Evolutionary conservation across 2,113 vertebrate species (phyloP).

Genomic region (Apodemus sylvaticus): DNA sequence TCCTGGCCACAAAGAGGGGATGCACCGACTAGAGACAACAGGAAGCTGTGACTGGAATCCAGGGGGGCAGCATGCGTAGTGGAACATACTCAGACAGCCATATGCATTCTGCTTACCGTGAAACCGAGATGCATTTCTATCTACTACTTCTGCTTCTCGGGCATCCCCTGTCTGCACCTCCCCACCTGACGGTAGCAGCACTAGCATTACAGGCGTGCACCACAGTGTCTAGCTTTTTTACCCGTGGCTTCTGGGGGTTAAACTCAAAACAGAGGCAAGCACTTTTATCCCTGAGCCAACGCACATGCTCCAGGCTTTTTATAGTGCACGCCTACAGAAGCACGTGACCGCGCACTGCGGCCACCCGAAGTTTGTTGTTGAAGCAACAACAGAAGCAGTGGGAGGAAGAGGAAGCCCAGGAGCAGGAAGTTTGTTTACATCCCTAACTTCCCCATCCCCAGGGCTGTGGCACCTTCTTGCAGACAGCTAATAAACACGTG

Average conservation of each 20-base stretch:
- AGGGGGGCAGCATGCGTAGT: not conserved
- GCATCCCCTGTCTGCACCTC: not conserved
- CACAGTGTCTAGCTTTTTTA: not conserved
- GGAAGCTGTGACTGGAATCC: not conserved
- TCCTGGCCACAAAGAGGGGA: not conserved
- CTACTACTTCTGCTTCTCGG: not conserved
- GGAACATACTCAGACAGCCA: not conserved
- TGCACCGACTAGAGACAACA: not conserved
- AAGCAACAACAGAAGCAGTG: not conserved
- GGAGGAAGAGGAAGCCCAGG: not conserved
- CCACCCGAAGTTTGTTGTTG: not conserved
- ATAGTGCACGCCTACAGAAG: not conserved
- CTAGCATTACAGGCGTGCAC: not conserved
- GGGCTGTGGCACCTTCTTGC: not conserved
- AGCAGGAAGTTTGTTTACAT: not conserved
- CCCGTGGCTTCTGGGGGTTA: not conserved
- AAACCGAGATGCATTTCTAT: not conserved
- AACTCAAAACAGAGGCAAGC: not conserved
- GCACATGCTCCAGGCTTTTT: not conserved
- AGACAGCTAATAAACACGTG: not conserved
- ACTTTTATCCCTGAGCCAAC: too few species aligned
- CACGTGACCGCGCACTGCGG: accelerated
- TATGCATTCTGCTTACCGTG: not conserved
- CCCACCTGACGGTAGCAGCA: not conserved
- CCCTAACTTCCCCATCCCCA: not conserved